Base-by-base conservation (phyloP, 2,113 vertebrate genomes). In the Tenrec ecaudatus region DNA sequence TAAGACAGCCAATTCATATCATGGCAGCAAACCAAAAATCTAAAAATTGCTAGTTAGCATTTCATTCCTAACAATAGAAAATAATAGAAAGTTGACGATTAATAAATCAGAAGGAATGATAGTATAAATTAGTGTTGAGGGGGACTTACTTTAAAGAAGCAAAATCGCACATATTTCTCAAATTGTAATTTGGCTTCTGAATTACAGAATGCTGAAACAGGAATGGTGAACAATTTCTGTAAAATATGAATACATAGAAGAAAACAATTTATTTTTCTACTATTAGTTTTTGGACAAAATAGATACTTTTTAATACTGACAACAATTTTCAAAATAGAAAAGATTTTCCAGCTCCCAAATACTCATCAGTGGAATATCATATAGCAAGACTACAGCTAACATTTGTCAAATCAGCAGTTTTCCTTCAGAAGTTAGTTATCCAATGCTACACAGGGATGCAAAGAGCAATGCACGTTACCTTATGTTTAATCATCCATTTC, bases 401-500 rank as follows among this genome's bases (percentile, higher is more conserved):
- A n/a, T 66, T 82, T 29, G 87, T 79, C 78, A 91, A 82, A 89
- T 60, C 71, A 87, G n/a, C 22, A 90, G 31, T 12, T 69, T 80
- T 93, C 12, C 14, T 82, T 95, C n/a, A 36, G 10, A 91, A 92
- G 57, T 77, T 88, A 76, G 86, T 33, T 78, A 60, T 75, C 58
- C 81, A 88, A 64, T 91, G 77, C 1, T 94, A 80, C 23, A 92
- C 1, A 66, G 22, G 78, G 64, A 31, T 57, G 10, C 12, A 92
- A 82, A 92, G 29, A 8, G 5, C 66, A 89, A 47, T 88, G 87
- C 36, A 19, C 3, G 76, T 91, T 97, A 99, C 99, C 98, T 99
- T 99, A 96, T 98, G 98, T 97, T 98, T 98, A 92, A 98, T 99
- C 99, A 99, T 99, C 99, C 99, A 99, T 94, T 98, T 99, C 31